Evolutionary conservation across 2,888 invertebrate genomes (phyloP), one percentile per base, ranked within the genome.

Genomic region (Trachelus tabidus): DNA sequence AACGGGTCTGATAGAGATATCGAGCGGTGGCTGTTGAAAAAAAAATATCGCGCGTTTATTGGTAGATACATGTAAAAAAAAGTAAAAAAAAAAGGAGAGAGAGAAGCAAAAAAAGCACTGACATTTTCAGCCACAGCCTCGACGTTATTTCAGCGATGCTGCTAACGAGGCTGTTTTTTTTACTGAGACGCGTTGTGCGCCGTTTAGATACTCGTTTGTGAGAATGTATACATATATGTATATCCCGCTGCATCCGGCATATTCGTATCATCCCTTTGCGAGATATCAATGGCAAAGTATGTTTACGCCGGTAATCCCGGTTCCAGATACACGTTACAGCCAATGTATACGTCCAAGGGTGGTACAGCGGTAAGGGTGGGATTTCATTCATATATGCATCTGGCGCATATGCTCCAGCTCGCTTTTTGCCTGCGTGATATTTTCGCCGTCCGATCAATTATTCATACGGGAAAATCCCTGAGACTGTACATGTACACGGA

Each of bases 111-210:
- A 9, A 9, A 23, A 56, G 40, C 23, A 9, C 75, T 77, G 77
- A 80, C 80, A 83, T 83, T 83, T 83, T 79, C 81, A 77, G 76
- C 77, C 76, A 79, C 81, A 85, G 83, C 85, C 84, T 84, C 83
- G 83, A 83, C 83, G 84, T 85, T 83, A 84, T 84, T 84, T 82
- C 81, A 78, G 82, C 80, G 81, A 78, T 79, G 81, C 76, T 79
- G 82, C 82, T 83, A 83, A 84, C 84, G 82, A 83, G 83, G 82
- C 82, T 83, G 83, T 84, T 84, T 85, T 84, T 82, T 34, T 82
- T 34, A 23, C 12, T n/a, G 31, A 15, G 34, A 71, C 12, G 15
- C 71, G 33, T 30, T 12, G 3, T 9, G 71, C 31, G 31, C 23
- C 23, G 56, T 56, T 56, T 23, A 56, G 56, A 56, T 56, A 56